phyloP scores from a whole-genome alignment of 2,113 vertebrate genomes.

The Hyla sarda region DNA sequence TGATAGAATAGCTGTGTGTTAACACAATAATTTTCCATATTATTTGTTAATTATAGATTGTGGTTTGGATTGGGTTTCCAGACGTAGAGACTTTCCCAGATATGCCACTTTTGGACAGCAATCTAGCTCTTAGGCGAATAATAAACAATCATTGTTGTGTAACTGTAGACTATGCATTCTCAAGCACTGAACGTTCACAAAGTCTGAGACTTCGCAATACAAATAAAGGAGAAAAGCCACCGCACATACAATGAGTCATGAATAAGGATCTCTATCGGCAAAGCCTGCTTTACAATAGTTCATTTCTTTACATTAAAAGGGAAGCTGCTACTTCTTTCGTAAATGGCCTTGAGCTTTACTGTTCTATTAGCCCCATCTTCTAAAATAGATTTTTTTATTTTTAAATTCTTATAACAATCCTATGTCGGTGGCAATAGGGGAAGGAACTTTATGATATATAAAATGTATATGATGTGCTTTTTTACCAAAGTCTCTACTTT shows the following conservation, averaged over 20 bases:
- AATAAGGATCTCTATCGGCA: background rate
- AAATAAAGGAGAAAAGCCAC: background rate
- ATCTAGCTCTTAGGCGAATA: background rate
- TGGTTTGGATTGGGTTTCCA: background rate
- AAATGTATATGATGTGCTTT: too few relatives aligned
- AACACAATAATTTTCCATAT: background rate
- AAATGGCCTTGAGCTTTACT: conserved; percentile 28
- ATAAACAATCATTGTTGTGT: background rate
- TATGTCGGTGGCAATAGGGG: background rate
- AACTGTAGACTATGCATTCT: background rate
- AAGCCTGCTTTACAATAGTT: background rate
- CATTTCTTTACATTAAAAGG: background rate
- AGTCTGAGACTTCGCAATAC: background rate
- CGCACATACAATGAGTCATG: background rate
- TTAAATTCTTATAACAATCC: background rate
- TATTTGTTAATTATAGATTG: conserved; percentile 12
- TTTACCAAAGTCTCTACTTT: too few relatives aligned
- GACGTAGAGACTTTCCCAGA: background rate
- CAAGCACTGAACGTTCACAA: background rate
- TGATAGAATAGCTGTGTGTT: background rate
- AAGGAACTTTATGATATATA: too few relatives aligned
- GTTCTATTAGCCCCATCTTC: background rate
- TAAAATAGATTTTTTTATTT: background rate
- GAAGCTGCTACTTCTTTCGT: background rate
- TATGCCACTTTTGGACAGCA: background rate